phyloP scores from a whole-genome alignment of 2,888 invertebrate species.

The Bhutanitis thaidina region DNA sequence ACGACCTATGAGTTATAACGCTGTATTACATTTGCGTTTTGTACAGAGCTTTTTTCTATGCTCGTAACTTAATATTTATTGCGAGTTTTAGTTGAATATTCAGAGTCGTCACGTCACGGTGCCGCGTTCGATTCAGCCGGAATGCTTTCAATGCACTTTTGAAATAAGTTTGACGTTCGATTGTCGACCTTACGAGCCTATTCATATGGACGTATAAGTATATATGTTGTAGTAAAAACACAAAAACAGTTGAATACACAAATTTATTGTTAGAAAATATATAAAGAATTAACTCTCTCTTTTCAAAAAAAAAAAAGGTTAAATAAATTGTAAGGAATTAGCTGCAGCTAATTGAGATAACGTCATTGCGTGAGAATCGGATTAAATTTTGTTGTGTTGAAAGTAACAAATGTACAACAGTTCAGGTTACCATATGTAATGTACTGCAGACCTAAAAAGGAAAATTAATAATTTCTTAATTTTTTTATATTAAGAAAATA shows the following conservation, averaged over 20 bases:
- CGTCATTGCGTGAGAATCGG: slow-evolving; percentile 7
- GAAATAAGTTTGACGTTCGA: not conserved
- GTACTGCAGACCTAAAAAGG: too few relatives aligned
- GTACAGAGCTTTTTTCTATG: slow-evolving; percentile 70
- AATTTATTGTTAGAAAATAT: slow-evolving; percentile 21
- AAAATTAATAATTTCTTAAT: too few relatives aligned
- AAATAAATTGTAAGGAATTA: slow-evolving; percentile 4
- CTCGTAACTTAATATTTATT: slow-evolving; percentile 76
- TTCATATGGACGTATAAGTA: not conserved
- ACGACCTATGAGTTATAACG: slow-evolving; percentile 75
- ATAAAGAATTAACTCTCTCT: slow-evolving; percentile 21
- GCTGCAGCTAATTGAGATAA: slow-evolving; percentile 12
- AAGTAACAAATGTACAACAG: too few relatives aligned
- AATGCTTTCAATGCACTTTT: slow-evolving; percentile 10
- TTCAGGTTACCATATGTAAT: too few relatives aligned
- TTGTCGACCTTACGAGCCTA: slow-evolving; percentile 16
- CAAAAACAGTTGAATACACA: slow-evolving; percentile 19
- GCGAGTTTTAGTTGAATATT: slow-evolving; percentile 73
- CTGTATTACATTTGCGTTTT: slow-evolving; percentile 73
- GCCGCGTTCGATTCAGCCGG: slow-evolving; percentile 49
- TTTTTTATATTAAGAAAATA: too few relatives aligned
- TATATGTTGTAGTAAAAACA: not conserved
- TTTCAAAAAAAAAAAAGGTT: not conserved
- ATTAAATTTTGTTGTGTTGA: not conserved
- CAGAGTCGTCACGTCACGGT: slow-evolving; percentile 69